Base-by-base conservation (phyloP, 1,140 invertebrate species). In the Centruroides sculpturatus region DNA sequence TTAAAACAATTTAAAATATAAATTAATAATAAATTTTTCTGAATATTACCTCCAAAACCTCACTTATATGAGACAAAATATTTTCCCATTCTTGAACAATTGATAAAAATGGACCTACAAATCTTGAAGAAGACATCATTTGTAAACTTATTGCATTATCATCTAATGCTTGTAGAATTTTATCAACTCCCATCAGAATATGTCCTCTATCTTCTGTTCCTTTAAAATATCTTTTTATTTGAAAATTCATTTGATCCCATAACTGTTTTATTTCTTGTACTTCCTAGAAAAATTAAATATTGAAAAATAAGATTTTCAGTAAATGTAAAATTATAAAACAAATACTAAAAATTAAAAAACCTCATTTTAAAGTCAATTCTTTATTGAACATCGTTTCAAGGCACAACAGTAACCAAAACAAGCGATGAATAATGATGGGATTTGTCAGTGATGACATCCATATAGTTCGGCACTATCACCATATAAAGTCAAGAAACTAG, bases 81-180 rank as follows among this genome's bases (percentile, higher is more conserved):
- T 83, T 85, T 67, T 93, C 89, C 89, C 87, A 92, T 61, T 81
- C 83, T 71, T 89, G 85, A 0, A 92, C 87, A 41, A 80, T 78
- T 48, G 76, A 70, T 47, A 91, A 72, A 75, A 93, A 93, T 7
- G 90, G 89, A 0, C 88, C 89, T 61, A 92, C 82, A 69, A 90
- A 95, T 71, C 85, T 83, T 13, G 90, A 93, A 0, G 85, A 86
- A 11, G 86, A 85, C 85, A 95, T 93, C 56, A 85, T 88, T 73
- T 92, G 89, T 35, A 95, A 71, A 68, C 85, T 87, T 83, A 93
- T 87, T 52, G 84, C 82, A 68, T 92, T 89, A 69, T 94, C 89
- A 71, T 95, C 90, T 0, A 94, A 71, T 10, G 83, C 79, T 71
- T 85, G 82, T 55, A 84, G 79, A 47, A 92, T 80, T 57, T 93